Conservation (phyloP, 2,888 invertebrate genomes). For the Sclerodermus sp. region DNA sequence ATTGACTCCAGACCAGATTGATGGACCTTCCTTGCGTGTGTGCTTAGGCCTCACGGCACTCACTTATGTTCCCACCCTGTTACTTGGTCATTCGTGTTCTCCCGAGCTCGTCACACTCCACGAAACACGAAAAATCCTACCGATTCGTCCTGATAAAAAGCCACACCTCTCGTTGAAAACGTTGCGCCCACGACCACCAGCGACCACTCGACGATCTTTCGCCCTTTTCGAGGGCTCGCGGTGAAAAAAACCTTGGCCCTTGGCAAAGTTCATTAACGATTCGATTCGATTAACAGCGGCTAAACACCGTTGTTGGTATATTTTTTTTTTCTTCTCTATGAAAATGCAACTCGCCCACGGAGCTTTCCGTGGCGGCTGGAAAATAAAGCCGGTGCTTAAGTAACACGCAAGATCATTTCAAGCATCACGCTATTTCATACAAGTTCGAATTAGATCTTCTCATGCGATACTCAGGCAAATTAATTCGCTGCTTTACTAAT, state of each 20-base stretch:
- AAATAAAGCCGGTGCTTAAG: background rate
- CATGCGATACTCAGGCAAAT: background rate
- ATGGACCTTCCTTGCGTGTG: slow-evolving; percentile 49
- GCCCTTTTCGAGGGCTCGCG: no score
- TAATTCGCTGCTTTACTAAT: background rate
- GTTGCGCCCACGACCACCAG: no score
- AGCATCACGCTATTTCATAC: background rate
- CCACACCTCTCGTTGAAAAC: no score
- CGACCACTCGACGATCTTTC: no score
- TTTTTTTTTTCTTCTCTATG: background rate
- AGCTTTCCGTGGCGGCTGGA: no score
- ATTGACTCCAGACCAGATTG: slow-evolving; percentile 55
- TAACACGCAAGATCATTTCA: background rate
- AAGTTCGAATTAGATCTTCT: background rate
- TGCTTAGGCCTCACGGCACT: slow-evolving; percentile 40
- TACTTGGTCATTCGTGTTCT: slow-evolving; percentile 14
- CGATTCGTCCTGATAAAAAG: no score
- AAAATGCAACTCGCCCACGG: background rate
- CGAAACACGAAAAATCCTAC: background rate
- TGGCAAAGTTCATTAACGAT: no score
- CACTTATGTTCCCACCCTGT: slow-evolving; percentile 37
- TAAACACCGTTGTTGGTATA: no score
- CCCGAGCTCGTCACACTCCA: background rate
- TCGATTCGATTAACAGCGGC: no score
- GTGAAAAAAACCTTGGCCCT: no score